Evolutionary conservation across 2,888 invertebrate genomes (phyloP), one percentile per base, ranked within the genome.

Genomic region (Tetanocera ferruginea): DNA sequence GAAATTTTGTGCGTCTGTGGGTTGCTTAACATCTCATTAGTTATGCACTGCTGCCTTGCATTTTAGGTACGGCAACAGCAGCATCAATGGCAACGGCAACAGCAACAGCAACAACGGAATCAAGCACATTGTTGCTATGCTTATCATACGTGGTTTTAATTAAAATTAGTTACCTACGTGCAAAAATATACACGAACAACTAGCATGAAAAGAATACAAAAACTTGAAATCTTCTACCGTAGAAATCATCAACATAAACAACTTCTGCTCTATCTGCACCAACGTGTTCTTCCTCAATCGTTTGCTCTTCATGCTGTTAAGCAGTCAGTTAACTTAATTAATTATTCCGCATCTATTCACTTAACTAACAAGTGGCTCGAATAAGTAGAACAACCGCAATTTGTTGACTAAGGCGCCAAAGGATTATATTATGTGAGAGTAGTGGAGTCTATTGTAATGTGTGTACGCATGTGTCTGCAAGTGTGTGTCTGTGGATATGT

Each of bases 251-350:
- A 60, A 11, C 8, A 4, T 25, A 0, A 60, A 60, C 57, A 60
- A 60, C 28, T 60, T 23, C 14, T 60, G 25, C 28, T 60, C 5
- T 6, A 60, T 4, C 57, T 25, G 57, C 19, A 11, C 43, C 43
- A 43, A 43, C 14, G 14, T 60, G 25, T 60, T 60, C 11, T 55
- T 55, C 8, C 55, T 19, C 8, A 19, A 6, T 4, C 19, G n/a
- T n/a, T 23, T 55, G 17, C 19, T 55, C 55, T 8, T 55, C 55
- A 23, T 43, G 43, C 23, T 5, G 23, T 8, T 28, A 9, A 28
- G 57, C 57, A 60, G 28, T 60, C 25, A 60, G 57, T 28, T 60
- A 28, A 60, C 57, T 60, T 60, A 60, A 60, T 60, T 60, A 60
- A 60, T 60, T 23, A 60, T 60, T 60, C 28, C 57, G 57, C 57